Base-by-base conservation (phyloP, 1,140 invertebrate genomes). In the Ylistrum balloti region DNA sequence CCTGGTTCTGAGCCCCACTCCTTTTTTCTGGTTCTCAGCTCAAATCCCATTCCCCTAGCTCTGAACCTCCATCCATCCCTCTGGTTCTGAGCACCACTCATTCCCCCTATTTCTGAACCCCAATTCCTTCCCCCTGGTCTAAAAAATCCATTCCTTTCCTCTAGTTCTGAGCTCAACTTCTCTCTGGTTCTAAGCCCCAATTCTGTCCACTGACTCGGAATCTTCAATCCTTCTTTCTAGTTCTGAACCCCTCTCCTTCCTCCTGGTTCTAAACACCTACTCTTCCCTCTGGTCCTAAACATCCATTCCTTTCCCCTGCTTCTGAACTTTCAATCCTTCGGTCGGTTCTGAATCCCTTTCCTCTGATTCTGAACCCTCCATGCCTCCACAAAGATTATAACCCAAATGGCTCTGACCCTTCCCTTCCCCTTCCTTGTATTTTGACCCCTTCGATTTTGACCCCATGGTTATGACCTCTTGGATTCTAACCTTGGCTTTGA, bases 401-500 rank as follows among this genome's bases (percentile, higher is more conserved):
- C 45, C 45, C n/a, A n/a, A 17, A 22, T 74, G 56, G 56, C 28
- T 74, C n/a, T 74, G 41, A 45, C 56, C 56, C 22, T n/a, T n/a
- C 56, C 20, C 2, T 17, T 20, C 45, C 45, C 35, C 35, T 38
- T 13, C 35, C 35, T 13, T 13, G 5, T 38, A 13, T 7, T 38
- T 13, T 38, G 13, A 13, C 35, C 13, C 13, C 9, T 17, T 45
- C 20, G 41, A 1, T 45, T 38, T 17, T 45, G 9, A 45, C 41
- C 41, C 9, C 41, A 1, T 45, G 17, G 41, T 17, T 45, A 1
- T 13, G 7, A 45, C 17, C 7, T 17, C 41, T 45, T 9, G 10
- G 41, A 17, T 74, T 17, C 56, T 88, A 48, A 95, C 95, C 93
- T 95, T 94, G 22, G 94, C 93, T 92, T 93, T 95, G 34, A 94